phyloP scores from a whole-genome alignment of 1,140 invertebrate species.

The Brachionus paranguensis region DNA sequence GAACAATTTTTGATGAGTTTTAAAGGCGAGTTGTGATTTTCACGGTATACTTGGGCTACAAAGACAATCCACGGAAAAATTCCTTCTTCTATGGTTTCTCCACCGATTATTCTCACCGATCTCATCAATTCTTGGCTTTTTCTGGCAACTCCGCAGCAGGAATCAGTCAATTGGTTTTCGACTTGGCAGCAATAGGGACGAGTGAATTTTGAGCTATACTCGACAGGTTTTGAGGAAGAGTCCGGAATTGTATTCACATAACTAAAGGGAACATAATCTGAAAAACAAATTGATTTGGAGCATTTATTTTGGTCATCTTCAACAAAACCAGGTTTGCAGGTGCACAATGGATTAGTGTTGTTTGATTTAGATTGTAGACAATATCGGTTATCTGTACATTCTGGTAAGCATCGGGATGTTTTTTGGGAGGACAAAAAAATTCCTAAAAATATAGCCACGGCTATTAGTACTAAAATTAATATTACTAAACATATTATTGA shows the following conservation, averaged over 20 bases:
- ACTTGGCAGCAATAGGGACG: neutral
- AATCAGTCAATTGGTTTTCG: neutral
- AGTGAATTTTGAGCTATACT: neutral
- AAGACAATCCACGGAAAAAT: conserved; percentile 13
- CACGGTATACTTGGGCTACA: neutral
- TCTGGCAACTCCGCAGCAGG: neutral
- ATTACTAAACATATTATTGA: neutral
- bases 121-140: neutral
- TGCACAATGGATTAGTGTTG: neutral
- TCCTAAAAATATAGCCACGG: neutral
- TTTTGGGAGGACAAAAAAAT: neutral
- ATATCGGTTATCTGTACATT: neutral
- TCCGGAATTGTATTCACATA: neutral
- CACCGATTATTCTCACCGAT: neutral
- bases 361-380: conserved; percentile 7
- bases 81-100: neutral
- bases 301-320: neutral
- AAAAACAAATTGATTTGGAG: neutral
- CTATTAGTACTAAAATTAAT: neutral
- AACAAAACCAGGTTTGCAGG: neutral
- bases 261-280: neutral
- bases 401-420: neutral
- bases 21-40: neutral
- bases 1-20: conserved; percentile 61
- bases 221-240: neutral